Evolutionary conservation across 1,140 invertebrate genomes (phyloP).

Genomic region (Dendroctonus valens): DNA sequence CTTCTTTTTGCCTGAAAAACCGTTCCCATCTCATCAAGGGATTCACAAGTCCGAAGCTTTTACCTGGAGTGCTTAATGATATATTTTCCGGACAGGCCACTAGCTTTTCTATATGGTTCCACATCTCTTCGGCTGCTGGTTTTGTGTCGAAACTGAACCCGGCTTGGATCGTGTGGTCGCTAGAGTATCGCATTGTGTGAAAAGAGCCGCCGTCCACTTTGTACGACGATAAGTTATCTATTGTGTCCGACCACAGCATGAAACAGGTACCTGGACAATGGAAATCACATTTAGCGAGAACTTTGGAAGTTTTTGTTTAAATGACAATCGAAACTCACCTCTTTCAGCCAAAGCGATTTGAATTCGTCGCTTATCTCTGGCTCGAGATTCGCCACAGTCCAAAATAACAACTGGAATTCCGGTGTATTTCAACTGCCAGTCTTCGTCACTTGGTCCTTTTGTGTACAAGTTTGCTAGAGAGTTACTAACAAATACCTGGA

Average conservation of each 20-base stretch:
- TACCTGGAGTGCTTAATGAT: conserved; percentile 67
- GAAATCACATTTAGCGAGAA: neutral
- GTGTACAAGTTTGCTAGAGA: conserved; percentile 79
- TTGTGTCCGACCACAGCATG: conserved; percentile 81
- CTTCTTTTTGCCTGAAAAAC: conserved; percentile 51
- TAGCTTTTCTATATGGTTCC: conserved; percentile 65
- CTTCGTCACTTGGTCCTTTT: conserved; percentile 57
- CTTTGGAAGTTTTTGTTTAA: neutral
- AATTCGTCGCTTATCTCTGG: conserved; percentile 69
- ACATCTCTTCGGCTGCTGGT: conserved; percentile 71
- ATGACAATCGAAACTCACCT: conserved; percentile 50
- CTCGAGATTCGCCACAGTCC: conserved; percentile 71
- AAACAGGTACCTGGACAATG: conserved; percentile 63
- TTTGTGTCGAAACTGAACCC: conserved; percentile 77
- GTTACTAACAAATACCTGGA: conserved; percentile 70
- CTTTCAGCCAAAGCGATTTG: conserved; percentile 78
- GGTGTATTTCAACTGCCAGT: conserved; percentile 75
- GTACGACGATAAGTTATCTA: conserved; percentile 69
- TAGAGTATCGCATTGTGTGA: conserved; percentile 80
- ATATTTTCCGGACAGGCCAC: conserved; percentile 80
- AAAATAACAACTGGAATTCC: conserved; percentile 80
- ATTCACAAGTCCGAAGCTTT: conserved; percentile 13
- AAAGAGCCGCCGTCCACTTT: conserved; percentile 67
- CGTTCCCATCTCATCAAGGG: neutral
- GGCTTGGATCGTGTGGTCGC: conserved; percentile 61